Evolutionary conservation across 2,888 invertebrate genomes (phyloP).

Genomic region (Eilema caniola): DNA sequence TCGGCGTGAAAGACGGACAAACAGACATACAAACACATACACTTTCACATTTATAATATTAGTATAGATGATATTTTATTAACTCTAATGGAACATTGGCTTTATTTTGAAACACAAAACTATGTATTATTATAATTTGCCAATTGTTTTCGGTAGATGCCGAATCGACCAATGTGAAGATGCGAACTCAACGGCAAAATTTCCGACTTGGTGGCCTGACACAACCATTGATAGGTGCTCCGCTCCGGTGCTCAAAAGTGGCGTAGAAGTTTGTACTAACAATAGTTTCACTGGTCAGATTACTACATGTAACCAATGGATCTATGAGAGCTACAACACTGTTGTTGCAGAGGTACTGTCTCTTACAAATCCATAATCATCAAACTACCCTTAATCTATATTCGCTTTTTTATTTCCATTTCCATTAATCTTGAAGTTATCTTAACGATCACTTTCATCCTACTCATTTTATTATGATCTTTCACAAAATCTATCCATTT

Average conservation of each 20-base stretch:
- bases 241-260: slow-evolving; percentile 57
- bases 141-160: slow-evolving; percentile 63
- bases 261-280: slow-evolving; percentile 53
- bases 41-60: too few species aligned
- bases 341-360: slow-evolving; percentile 68
- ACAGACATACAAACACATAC: too few species aligned
- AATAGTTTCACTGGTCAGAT: slow-evolving; percentile 57
- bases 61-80: too few species aligned
- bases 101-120: too few species aligned
- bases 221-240: slow-evolving; percentile 61
- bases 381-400: too few species aligned
- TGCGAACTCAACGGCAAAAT: slow-evolving; percentile 35
- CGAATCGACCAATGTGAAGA: slow-evolving; percentile 68
- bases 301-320: slow-evolving; percentile 65
- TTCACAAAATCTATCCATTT: too few species aligned
- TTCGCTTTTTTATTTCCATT: too few species aligned
- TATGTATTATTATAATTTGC: background rate
- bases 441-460: too few species aligned
- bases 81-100: too few species aligned
- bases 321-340: slow-evolving; percentile 71
- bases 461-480: too few species aligned
- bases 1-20: too few species aligned
- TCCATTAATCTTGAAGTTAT: too few species aligned
- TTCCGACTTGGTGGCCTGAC: slow-evolving; percentile 71
- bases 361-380: background rate